Evolutionary conservation across 2,113 vertebrate species (phyloP).

Genomic region (Rhinichthys klamathensis): DNA sequence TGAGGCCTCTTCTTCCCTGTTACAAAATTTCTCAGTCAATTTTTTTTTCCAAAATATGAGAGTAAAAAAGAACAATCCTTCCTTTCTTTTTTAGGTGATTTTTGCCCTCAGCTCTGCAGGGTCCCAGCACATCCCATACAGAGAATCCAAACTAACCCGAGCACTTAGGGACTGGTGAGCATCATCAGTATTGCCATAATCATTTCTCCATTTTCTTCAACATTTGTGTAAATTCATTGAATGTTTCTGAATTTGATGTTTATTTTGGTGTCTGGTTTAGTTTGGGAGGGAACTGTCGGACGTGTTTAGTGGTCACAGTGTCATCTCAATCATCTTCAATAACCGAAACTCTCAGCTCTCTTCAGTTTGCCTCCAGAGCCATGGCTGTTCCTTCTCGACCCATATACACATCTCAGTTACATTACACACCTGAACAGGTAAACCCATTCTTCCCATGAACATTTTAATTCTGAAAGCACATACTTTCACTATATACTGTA

Average conservation of each 20-base stretch:
- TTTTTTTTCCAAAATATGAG: too few species aligned
- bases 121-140: constrained; percentile 64
- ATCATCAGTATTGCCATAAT: not conserved
- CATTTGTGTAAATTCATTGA: not conserved
- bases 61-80: not conserved
- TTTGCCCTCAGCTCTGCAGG: constrained; percentile 62
- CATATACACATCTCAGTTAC: constrained; percentile 51
- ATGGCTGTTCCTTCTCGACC: constrained; percentile 55
- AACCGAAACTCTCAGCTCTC: constrained; percentile 61
- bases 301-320: constrained; percentile 59
- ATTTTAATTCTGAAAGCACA: not conserved
- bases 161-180: constrained; percentile 65
- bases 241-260: not conserved
- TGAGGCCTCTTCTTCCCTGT: constrained; percentile 9
- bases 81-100: constrained; percentile 61
- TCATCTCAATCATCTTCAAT: constrained; percentile 50
- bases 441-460: not conserved
- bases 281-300: constrained; percentile 65
- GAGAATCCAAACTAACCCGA: constrained; percentile 68
- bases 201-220: not conserved
- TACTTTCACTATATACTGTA: not conserved
- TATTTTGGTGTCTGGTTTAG: constrained; percentile 43
- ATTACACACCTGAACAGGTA: constrained; percentile 58
- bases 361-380: constrained; percentile 65
- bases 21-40: not conserved